phyloP scores from a whole-genome alignment of 2,113 vertebrate genomes.

The Tiliqua scincoides region DNA sequence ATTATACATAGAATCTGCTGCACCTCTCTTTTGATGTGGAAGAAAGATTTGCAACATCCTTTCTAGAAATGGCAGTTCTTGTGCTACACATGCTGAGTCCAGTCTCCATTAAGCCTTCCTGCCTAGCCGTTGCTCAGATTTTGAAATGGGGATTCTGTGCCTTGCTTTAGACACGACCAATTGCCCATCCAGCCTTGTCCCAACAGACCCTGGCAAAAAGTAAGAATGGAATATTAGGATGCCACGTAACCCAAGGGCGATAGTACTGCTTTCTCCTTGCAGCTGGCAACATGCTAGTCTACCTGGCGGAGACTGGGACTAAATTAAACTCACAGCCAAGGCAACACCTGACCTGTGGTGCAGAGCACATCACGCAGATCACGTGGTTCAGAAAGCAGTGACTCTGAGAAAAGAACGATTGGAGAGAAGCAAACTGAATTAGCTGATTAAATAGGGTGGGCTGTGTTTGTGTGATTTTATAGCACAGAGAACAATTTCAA shows the following conservation, averaged over 20 bases:
- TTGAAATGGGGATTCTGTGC: neutral
- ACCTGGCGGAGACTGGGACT: neutral
- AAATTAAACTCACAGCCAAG: neutral
- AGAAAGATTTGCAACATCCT: neutral
- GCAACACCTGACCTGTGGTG: neutral
- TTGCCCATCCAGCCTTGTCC: neutral
- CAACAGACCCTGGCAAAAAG: neutral
- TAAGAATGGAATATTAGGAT: neutral
- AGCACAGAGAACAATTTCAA: neutral
- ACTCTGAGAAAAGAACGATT: constrained; percentile 32
- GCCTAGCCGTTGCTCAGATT: neutral
- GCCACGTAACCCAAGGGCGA: neutral
- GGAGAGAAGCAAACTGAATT: constrained; percentile 27
- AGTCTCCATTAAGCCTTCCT: neutral
- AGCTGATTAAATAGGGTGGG: constrained; percentile 9
- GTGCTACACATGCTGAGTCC: neutral
- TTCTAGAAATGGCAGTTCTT: neutral
- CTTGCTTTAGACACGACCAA: neutral
- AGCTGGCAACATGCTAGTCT: neutral
- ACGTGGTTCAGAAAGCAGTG: neutral
- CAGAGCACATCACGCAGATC: neutral
- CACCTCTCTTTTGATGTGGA: neutral
- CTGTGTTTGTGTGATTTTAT: no score
- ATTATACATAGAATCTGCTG: neutral
- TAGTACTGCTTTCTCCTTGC: neutral